Percentiles rank a stretch among this genome's conserved stretches.
Evolutionary conservation across 2,113 vertebrate genomes (phyloP).

Genomic region (Cettia cetti): DNA sequence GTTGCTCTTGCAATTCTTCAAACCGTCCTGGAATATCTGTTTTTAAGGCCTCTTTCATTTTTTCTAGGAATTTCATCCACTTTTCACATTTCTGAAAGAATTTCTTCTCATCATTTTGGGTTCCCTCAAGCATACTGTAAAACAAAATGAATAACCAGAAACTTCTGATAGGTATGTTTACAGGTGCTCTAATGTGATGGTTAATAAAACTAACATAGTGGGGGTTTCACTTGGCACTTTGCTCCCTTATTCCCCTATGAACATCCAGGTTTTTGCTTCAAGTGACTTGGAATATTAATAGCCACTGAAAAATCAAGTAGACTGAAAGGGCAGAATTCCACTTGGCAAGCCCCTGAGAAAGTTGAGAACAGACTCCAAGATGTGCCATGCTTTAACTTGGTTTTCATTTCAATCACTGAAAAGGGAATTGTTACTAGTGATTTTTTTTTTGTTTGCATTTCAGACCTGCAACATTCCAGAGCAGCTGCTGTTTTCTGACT

Average conservation of each 20-base stretch:
- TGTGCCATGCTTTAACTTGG: not conserved
- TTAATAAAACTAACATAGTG: not conserved
- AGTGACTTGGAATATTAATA: not conserved
- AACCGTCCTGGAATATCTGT: slow-evolving; percentile 72
- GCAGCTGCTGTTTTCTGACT: slow-evolving; percentile 68
- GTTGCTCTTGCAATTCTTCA: slow-evolving; percentile 79
- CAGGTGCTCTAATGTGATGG: not conserved
- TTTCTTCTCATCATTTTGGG: slow-evolving; percentile 69
- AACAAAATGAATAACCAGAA: not conserved
- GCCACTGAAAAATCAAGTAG: not conserved
- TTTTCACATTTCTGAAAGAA: slow-evolving; percentile 86
- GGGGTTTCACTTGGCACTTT: not conserved
- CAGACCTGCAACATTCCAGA: slow-evolving; percentile 85
- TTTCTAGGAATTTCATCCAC: slow-evolving; percentile 86
- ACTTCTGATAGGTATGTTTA: not conserved
- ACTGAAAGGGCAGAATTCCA: not conserved
- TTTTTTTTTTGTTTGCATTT: not conserved
- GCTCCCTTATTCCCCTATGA: not conserved
- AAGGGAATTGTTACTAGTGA: not conserved
- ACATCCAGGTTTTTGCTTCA: not conserved
- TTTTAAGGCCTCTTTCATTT: slow-evolving; percentile 78
- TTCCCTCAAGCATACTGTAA: slow-evolving; percentile 79
- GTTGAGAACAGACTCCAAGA: not conserved
- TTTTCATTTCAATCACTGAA: not conserved
- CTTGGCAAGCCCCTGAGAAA: not conserved